Evolutionary conservation across 2,113 vertebrate genomes (phyloP), one percentile per base, ranked within the genome.

Genomic region (Equus quagga): DNA sequence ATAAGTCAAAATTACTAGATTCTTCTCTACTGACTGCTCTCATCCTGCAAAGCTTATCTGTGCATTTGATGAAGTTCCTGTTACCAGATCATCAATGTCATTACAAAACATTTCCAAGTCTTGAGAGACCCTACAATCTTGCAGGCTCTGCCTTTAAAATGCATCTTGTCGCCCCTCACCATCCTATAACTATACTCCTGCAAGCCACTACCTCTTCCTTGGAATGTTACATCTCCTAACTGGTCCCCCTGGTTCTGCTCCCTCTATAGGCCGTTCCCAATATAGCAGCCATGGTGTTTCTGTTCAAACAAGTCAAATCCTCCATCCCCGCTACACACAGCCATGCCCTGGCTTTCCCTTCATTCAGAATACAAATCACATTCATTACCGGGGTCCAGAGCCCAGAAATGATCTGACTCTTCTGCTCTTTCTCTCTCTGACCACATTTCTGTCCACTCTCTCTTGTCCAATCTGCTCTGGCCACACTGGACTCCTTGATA

Each of bases 101-200:
- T 67, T 46, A 65, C 3, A 60, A 70, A 95, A 83, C 17, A 94
- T 84, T 96, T 56, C 19, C 23, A 54, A 73, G 46, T 36, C 81
- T 94, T 58, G 51, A 89, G 62, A 90, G 51, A 81, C 23, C 78
- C 23, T 28, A 36, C 84, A 28, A 91, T 88, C 33, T 90, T 90
- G 36, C 23, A 81, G 19, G 4, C n/a, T 85, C 56, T 94, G 7
- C n/a, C 28, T 94, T 96, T 90, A 95, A 88, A 95, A 84, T 72
- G 23, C 5, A 78, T 72, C n/a, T 85, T 72, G 18, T 33, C 64
- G 44, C 6, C 79, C 44, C 46, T 83, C 6, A 64, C 15, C 31
- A 24, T 5, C 23, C 4, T 15, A 58, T 51, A 65, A 54, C 19
- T 88, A 28, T 23, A 15, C 10, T 62, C 11, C 58, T 67, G 2